Percentiles rank a stretch among this genome's conserved stretches.
Conservation (phyloP, 2,797 vertebrate genomes). For the Nannoperca obscura region DNA sequence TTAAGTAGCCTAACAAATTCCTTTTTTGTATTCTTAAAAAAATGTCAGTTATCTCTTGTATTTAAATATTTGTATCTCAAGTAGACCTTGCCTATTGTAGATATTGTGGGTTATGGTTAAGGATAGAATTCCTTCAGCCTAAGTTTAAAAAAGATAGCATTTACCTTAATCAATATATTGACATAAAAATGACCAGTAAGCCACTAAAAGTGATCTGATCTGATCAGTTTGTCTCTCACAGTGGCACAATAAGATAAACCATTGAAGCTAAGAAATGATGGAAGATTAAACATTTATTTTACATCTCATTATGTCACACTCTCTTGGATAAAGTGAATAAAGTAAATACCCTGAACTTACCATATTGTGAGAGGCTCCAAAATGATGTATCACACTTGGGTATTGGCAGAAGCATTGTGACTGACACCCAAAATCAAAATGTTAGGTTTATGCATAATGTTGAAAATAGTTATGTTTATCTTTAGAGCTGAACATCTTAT, state of each 20-base stretch:
- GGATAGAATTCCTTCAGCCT: too few relatives aligned
- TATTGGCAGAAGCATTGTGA: too few relatives aligned
- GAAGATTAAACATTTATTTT: slow-evolving; percentile 36
- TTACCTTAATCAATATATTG: neutral
- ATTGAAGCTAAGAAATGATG: slow-evolving; percentile 18
- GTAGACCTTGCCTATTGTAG: too few relatives aligned
- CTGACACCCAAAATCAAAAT: too few relatives aligned
- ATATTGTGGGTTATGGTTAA: neutral
- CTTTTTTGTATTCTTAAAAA: too few relatives aligned
- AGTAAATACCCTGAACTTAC: neutral
- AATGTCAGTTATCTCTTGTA: too few relatives aligned
- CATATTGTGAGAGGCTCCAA: neutral
- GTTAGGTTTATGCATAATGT: neutral
- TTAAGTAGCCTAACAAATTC: too few relatives aligned
- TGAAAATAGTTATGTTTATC: neutral
- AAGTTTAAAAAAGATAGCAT: neutral
- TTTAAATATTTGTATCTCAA: too few relatives aligned
- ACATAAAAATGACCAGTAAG: neutral
- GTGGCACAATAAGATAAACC: slow-evolving; percentile 22
- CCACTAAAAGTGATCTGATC: slow-evolving; percentile 8
- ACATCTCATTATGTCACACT: slow-evolving; percentile 18
- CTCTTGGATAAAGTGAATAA: slow-evolving; percentile 15
- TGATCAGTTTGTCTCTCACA: slow-evolving; percentile 21
- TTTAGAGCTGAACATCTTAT: too few relatives aligned
- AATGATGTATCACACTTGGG: neutral